A percentile compares a stretch with the other conserved stretches of the same genome.
These are phyloP conservation scores for Callimorpha dominula DNA, from an alignment of 2,888 invertebrate genomes.

Conservation along the genomic window DNA sequence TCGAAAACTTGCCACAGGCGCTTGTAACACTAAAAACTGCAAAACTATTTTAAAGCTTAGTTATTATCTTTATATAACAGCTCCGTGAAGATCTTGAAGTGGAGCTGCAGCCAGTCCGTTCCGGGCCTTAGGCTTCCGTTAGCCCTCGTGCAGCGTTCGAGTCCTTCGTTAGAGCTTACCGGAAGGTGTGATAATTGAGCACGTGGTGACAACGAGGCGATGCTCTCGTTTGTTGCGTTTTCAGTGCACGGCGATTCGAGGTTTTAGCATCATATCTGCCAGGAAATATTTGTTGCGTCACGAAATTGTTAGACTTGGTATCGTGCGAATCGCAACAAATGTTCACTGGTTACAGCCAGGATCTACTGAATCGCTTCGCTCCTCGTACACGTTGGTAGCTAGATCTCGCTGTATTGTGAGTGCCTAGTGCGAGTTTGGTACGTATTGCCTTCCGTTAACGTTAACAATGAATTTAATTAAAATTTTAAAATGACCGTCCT, in stretches of 20 bases:
- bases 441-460: not conserved
- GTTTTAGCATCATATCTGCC: slow-evolving; percentile 2
- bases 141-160: not conserved
- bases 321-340: not conserved
- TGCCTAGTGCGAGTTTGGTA: not conserved
- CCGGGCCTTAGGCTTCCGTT: not conserved
- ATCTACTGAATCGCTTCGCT: slow-evolving; percentile 36
- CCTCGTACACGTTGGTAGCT: slow-evolving; percentile 39
- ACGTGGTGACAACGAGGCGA: not conserved
- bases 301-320: not conserved
- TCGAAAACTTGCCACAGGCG: not conserved
- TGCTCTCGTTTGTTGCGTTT: not conserved
- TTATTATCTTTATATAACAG: not conserved
- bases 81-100: not conserved
- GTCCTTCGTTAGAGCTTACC: not conserved
- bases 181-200: not conserved
- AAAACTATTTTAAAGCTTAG: not conserved
- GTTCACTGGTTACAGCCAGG: slow-evolving; percentile 11
- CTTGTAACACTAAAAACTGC: too few relatives aligned
- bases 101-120: not conserved
- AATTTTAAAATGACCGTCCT: not conserved
- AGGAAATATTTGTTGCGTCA: slow-evolving; percentile 11
- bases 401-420: slow-evolving; percentile 18
- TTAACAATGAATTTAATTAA: not conserved
- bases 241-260: slow-evolving; percentile 11